Conservation (phyloP, 2,113 vertebrate genomes). For the Dromaius novaehollandiae region DNA sequence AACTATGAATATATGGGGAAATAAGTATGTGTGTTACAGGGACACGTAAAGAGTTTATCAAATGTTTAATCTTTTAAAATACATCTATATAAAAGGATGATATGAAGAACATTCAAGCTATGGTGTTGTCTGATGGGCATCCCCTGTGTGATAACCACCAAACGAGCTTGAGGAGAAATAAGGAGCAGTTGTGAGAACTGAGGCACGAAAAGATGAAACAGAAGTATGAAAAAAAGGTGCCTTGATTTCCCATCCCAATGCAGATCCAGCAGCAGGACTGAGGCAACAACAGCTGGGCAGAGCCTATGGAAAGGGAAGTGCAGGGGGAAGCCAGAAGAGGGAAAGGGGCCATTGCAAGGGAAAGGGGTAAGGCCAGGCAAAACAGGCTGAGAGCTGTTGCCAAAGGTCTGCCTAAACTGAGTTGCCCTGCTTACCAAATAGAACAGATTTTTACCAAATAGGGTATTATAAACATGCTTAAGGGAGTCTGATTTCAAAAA, state of each 20-base stretch:
- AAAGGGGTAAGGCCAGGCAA: not conserved
- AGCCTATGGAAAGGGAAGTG: not conserved
- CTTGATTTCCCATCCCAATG: not conserved
- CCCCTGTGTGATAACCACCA: not conserved
- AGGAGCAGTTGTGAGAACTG: not conserved
- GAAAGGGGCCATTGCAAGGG: not conserved
- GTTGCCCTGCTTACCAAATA: not conserved
- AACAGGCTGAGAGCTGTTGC: not conserved
- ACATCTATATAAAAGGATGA: not conserved
- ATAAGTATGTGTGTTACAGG: not conserved
- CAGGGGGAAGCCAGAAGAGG: not conserved
- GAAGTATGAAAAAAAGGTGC: not conserved
- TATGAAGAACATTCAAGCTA: not conserved
- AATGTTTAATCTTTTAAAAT: not conserved
- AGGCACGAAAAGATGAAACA: not conserved
- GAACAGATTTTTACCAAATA: not conserved
- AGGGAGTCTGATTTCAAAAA: not conserved
- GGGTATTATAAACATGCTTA: not conserved
- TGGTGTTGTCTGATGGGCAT: not conserved
- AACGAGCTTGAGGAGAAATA: not conserved
- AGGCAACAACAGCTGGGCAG: not conserved
- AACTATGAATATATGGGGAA: not conserved
- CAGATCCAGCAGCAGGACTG: not conserved
- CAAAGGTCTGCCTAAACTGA: not conserved
- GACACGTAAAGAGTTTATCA: not conserved